Evolutionary conservation across 2,888 invertebrate genomes (phyloP).

Genomic region (Adelognathus sp.): DNA sequence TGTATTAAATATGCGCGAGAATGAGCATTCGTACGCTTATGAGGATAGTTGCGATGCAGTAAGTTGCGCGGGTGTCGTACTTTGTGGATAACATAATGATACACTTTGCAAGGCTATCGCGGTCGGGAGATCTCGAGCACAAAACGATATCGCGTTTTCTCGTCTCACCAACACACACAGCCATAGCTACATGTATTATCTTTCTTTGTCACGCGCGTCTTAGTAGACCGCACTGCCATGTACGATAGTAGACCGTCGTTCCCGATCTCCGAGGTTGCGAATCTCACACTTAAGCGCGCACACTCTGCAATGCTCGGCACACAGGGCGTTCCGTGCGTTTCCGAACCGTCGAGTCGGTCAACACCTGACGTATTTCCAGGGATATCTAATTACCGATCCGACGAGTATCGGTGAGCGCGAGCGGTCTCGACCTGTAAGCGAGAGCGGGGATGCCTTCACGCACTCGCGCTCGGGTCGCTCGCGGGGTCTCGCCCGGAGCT

Average conservation of each 20-base stretch:
- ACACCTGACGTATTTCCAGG: constrained; percentile 76
- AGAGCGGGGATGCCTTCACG: constrained; percentile 68
- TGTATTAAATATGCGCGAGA: constrained; percentile 34
- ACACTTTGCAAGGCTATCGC: constrained; percentile 33
- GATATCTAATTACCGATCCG: constrained; percentile 77
- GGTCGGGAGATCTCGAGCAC: constrained; percentile 5
- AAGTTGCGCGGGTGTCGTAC: background rate
- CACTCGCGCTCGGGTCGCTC: constrained; percentile 45
- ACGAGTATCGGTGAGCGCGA: constrained; percentile 16
- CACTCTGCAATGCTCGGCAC: constrained; percentile 52
- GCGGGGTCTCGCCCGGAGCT: constrained; percentile 32
- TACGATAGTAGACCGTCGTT: background rate
- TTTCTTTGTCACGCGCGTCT: background rate
- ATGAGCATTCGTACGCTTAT: constrained; percentile 2
- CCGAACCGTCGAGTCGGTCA: constrained; percentile 60
- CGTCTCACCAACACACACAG: constrained; percentile 45
- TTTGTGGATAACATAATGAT: constrained; percentile 37
- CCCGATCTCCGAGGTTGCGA: constrained; percentile 18
- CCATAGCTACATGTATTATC: constrained; percentile 4
- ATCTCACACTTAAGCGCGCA: constrained; percentile 8
- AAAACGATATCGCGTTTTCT: constrained; percentile 67
- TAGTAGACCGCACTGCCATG: constrained; percentile 17
- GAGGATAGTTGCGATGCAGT: background rate
- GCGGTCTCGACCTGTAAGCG: constrained; percentile 45
- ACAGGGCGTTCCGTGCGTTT: constrained; percentile 51